Evolutionary conservation across 2,797 vertebrate genomes (phyloP), one percentile per base, ranked within the genome.

Genomic region (Sebastes taczanowskii): DNA sequence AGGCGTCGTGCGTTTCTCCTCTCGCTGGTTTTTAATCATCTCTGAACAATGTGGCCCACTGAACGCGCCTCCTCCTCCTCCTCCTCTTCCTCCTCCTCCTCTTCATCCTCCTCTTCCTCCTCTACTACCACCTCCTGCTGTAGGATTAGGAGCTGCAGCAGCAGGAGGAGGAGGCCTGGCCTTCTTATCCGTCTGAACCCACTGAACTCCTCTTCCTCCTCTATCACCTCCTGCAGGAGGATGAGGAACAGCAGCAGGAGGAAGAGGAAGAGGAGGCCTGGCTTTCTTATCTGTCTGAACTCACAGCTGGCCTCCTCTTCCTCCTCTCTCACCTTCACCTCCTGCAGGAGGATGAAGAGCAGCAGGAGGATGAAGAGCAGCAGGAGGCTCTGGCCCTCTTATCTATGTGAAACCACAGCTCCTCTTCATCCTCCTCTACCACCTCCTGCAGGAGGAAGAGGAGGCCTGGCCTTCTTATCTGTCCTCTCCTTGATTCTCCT

Each of bases 1-100:
- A 91, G 86, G 88, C 92, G 62, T 91, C 66, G 78, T 85, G 81
- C 78, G 65, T 93, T 91, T 91, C 90, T 92, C 83, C 88, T 93
- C 87, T 90, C 71, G 62, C 89, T 93, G 92, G 85, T 92, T 92
- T 94, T 93, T 94, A 91, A 94, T 93, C 89, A 92, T 94, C 91
- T 91, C 86, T 81, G 89, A 89, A 94, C 94, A 94, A 94, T 93
- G 88, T 88, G 84, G 81, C 84, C 89, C 81, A 85, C 83, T 90
- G 83, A 93, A 78, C 46, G 53, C 58, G 14, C n/a, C n/a, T n/a
- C 86, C 77, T 81, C 76, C 80, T 83, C 76, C n/a, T 71, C 72
- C n/a, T 20, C 46, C 16, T 18, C 73, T 38, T 71, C 73, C 52
- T 55, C 65, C 78, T 66, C 74, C n/a, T 66, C 67, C 16, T 20